Evolutionary conservation across 2,888 invertebrate species (phyloP).

Genomic region (Endotricha flammealis): DNA sequence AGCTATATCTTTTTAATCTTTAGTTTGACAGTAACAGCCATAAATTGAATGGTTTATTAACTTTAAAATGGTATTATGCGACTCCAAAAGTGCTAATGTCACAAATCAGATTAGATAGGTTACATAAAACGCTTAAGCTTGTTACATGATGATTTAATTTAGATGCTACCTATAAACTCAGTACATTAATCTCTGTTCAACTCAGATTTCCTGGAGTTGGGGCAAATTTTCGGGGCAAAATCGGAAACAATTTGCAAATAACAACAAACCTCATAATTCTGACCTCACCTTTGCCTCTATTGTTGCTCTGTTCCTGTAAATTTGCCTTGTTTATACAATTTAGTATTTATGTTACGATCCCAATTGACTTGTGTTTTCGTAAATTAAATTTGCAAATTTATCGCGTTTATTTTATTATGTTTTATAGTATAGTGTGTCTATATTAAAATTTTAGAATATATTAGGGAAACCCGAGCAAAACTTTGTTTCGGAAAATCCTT

Average conservation of each 20-base stretch:
- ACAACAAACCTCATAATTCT: conserved; percentile 67
- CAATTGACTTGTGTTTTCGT: conserved; percentile 25
- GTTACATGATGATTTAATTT: conserved; percentile 19
- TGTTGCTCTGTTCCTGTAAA: conserved; percentile 30
- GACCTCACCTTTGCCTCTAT: conserved; percentile 46
- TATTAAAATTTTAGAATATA: too few relatives aligned
- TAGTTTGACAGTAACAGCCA: too few relatives aligned
- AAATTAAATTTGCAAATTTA: conserved; percentile 25
- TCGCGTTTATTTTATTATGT: conserved; percentile 11
- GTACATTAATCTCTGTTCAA: conserved; percentile 64
- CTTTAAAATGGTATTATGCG: too few relatives aligned
- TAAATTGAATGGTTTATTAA: too few relatives aligned
- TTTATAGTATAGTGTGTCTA: too few relatives aligned
- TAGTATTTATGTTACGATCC: conserved; percentile 17
- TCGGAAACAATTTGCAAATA: conserved; percentile 67
- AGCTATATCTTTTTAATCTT: too few relatives aligned
- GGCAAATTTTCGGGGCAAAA: conserved; percentile 49
- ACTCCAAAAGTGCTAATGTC: too few relatives aligned
- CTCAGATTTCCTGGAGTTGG: conserved; percentile 57
- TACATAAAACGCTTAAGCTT: conserved; percentile 7
- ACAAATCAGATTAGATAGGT: too few relatives aligned
- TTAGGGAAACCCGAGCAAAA: too few relatives aligned
- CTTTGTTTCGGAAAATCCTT: too few relatives aligned
- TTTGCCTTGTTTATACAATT: conserved; percentile 17
- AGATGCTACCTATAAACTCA: conserved; percentile 37